A percentile compares a stretch with the other conserved stretches of the same genome.
Conservation (phyloP, 2,888 invertebrate genomes). For the Tachystola acroxantha region DNA sequence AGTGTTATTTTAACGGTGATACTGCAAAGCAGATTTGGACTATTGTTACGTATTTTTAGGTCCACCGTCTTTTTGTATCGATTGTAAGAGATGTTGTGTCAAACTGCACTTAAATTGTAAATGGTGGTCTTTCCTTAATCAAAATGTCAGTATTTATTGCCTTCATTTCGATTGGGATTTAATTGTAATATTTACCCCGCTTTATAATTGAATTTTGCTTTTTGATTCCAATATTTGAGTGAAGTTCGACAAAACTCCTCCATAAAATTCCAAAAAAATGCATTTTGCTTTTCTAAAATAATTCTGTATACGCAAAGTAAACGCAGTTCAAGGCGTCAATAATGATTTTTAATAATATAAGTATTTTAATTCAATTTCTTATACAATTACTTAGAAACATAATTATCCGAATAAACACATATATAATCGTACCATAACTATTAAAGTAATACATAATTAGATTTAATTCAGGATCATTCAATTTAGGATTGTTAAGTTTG, state of each 20-base stretch:
- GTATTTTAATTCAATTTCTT: too few relatives aligned
- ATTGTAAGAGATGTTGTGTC: slow-evolving; percentile 70
- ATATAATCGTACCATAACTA: too few relatives aligned
- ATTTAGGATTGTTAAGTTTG: slow-evolving; percentile 62
- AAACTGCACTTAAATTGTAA: slow-evolving; percentile 75
- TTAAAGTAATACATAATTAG: too few relatives aligned
- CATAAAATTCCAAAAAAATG: too few relatives aligned
- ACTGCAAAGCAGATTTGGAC: slow-evolving; percentile 74
- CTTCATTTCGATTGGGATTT: slow-evolving; percentile 36
- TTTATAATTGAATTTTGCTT: slow-evolving; percentile 50
- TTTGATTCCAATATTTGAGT: slow-evolving; percentile 55
- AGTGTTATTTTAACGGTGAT: slow-evolving; percentile 62
- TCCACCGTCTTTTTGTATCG: slow-evolving; percentile 51
- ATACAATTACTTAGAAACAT: too few relatives aligned
- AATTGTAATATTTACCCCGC: slow-evolving; percentile 44
- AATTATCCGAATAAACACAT: too few relatives aligned
- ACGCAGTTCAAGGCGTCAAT: too few relatives aligned
- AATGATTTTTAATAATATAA: too few relatives aligned
- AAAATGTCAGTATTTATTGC: slow-evolving; percentile 28
- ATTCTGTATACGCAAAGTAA: too few relatives aligned
- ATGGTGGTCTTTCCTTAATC: slow-evolving; percentile 57
- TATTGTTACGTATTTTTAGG: slow-evolving; percentile 75
- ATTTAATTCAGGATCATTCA: slow-evolving; percentile 16
- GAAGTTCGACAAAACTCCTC: slow-evolving; percentile 74
- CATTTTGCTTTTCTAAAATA: too few relatives aligned